Conservation (phyloP, 2,113 vertebrate genomes). For the Siniperca chuatsi region DNA sequence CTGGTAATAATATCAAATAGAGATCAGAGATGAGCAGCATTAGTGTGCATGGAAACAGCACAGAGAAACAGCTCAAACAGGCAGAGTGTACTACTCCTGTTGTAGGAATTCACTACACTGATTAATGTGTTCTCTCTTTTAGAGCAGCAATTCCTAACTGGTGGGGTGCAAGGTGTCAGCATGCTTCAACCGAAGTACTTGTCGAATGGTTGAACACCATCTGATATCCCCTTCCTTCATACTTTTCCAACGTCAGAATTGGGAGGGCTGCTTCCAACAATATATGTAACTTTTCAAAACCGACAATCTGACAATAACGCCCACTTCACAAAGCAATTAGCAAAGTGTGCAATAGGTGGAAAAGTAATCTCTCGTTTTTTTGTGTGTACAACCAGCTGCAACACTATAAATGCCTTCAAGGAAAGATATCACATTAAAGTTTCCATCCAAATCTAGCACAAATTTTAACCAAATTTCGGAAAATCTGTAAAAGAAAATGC, state of each 20-base stretch:
- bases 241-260: not conserved
- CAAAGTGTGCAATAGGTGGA: not conserved
- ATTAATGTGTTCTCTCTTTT: not conserved
- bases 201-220: not conserved
- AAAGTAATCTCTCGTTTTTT: not conserved
- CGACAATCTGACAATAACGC: not conserved
- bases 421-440: not conserved
- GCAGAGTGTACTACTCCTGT: not conserved
- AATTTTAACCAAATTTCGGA: not conserved
- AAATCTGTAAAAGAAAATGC: not conserved
- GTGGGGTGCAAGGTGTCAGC: not conserved
- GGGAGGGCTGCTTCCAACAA: not conserved
- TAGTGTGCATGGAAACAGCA: constrained; percentile 2
- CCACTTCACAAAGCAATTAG: not conserved
- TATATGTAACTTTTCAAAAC: not conserved
- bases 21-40: constrained; percentile 15
- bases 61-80: not conserved
- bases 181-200: not conserved
- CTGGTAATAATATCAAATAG: constrained; percentile 25
- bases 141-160: not conserved
- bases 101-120: not conserved
- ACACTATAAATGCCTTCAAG: not conserved
- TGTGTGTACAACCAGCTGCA: not conserved
- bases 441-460: not conserved
- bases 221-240: not conserved